These are phyloP conservation scores for Leptodactylus fallax DNA, from an alignment of 2,797 vertebrate species.

Conservation along the genomic window DNA sequence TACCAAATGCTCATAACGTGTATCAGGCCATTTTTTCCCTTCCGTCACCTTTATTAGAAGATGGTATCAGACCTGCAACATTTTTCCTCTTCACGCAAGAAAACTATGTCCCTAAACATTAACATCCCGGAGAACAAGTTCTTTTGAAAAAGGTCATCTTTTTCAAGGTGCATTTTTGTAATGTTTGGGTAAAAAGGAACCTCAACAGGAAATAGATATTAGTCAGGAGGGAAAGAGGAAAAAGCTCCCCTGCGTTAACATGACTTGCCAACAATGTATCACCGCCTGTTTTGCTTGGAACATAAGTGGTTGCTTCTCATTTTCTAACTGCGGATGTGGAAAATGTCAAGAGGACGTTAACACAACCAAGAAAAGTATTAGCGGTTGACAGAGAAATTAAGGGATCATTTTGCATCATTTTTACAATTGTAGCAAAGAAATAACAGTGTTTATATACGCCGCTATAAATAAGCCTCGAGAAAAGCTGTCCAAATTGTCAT, in stretches of 20 bases:
- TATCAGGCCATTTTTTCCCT: background rate
- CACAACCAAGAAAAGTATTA: conserved; percentile 50
- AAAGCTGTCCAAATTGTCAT: background rate
- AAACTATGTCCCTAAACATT: background rate
- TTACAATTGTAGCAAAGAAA: conserved; percentile 13
- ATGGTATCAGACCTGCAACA: background rate
- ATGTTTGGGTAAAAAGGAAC: background rate
- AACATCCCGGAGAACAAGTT: background rate
- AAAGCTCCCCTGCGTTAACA: conserved; percentile 18
- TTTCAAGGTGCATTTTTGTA: background rate
- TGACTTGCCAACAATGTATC: conserved; percentile 52
- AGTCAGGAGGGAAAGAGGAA: conserved; percentile 41
- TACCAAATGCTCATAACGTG: too few relatives aligned
- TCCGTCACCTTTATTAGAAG: background rate
- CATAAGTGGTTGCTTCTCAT: conserved; percentile 37
- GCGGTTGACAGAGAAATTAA: conserved; percentile 46
- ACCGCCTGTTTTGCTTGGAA: conserved; percentile 47
- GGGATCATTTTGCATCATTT: conserved; percentile 14
- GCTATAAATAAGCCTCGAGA: background rate
- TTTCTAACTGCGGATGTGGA: conserved; percentile 47
- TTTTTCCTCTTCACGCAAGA: background rate
- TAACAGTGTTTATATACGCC: background rate
- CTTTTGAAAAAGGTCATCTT: background rate
- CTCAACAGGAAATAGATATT: conserved; percentile 45
- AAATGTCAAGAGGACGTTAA: conserved; percentile 46